Base-by-base conservation (phyloP, 1,140 invertebrate species). In the Euwallacea fornicatus region DNA sequence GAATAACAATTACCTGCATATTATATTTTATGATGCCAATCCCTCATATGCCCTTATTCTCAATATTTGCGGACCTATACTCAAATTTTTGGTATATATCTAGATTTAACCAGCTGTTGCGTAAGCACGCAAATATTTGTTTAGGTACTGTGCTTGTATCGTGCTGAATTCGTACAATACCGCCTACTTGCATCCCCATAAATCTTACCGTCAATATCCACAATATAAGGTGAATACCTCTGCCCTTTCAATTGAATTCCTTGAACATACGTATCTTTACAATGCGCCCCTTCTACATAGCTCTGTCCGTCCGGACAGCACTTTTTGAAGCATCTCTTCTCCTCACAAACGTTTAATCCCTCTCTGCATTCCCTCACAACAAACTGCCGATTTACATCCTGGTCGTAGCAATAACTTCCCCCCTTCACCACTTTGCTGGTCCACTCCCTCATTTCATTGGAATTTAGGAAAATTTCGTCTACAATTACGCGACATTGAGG, bases 251-350 rank as follows among this genome's bases (percentile, higher is more conserved):
- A 41, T 33, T 66, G 7, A 15, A 77, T 8, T 7, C 77, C 77
- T 46, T 74, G 53, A 11, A 50, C 42, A 50, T 73, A 76, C 0
- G 76, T 78, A 64, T 78, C 69, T 16, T 42, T 41, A 67, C 77
- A 78, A 11, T 63, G 62, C 0, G 61, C 13, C 43, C 76, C 76
- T 15, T 66, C 71, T 8, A 78, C 73, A 44, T 67, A 78, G 56
- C 77, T 78, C 44, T 78, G 76, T 4, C 77, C 77, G 71, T 78
- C 77, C 6, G 74, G 73, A 55, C 77, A 78, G 47, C 77, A 78
- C 47, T 78, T 78, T 42, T 67, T 72, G 4, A 77, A 67, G 43
- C 77, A 78, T 53, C 58, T 76, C 4, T 58, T 67, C 3, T 58
- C 11, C 8, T 63, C 46, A 69, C 77, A 78, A 56, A 74, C 43